Evolutionary conservation across 2,113 vertebrate species (phyloP).

Genomic region (Cariama cristata): DNA sequence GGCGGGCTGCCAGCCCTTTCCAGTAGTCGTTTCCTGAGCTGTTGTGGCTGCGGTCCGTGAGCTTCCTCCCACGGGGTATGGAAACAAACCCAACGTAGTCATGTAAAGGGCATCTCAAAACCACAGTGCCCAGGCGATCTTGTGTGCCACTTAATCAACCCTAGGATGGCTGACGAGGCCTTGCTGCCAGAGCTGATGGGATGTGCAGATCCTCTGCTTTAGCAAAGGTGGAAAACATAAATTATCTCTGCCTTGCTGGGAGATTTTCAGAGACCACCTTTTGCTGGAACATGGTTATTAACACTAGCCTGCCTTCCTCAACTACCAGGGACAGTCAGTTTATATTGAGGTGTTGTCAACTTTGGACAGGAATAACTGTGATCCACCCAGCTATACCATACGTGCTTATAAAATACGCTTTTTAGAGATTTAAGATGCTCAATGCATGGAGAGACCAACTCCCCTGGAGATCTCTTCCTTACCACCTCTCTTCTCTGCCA

Average conservation of each 20-base stretch:
- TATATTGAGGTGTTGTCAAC: not conserved
- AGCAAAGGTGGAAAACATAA: not conserved
- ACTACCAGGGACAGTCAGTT: not conserved
- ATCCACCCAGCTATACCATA: not conserved
- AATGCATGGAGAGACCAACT: not conserved
- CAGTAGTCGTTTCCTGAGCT: not conserved
- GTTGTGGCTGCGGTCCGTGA: not conserved
- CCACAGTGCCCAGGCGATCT: not conserved
- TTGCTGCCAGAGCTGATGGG: not conserved
- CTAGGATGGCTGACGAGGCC: not conserved
- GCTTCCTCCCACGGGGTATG: not conserved
- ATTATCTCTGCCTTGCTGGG: not conserved
- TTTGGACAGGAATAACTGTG: not conserved
- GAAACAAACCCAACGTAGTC: not conserved
- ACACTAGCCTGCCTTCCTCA: not conserved
- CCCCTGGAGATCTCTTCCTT: not conserved
- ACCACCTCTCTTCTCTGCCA: not conserved
- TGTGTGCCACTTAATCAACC: accelerated
- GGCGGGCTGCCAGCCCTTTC: not conserved
- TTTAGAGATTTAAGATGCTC: not conserved
- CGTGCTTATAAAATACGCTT: accelerated
- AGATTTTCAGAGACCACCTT: not conserved
- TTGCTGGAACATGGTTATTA: not conserved
- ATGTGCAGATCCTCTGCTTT: not conserved
- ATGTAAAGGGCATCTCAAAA: not conserved